Evolutionary conservation across 35 echinoderm and acorn worm species (phyloP), one percentile per base, ranked within the genome.

Genomic region (Heliocidaris erythrogramma): DNA sequence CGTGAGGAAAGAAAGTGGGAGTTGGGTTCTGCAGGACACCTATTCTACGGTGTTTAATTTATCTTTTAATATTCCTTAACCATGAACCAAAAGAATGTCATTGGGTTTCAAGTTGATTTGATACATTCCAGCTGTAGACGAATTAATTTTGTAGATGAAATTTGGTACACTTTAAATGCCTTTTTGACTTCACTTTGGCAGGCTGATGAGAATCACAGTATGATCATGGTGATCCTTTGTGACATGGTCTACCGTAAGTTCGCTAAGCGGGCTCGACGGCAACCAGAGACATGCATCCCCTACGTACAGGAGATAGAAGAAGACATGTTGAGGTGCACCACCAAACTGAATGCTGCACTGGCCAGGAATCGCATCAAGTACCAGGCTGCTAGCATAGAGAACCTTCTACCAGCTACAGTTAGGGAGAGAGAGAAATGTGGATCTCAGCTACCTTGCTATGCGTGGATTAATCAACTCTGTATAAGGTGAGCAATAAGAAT

Each of bases 291-390:
- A 7, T 86, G 91, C 32, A 99, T 99, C 48, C 97, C 97, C 8
- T 97, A 97, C 94, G 92, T 99, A 42, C 97, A 97, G 85, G 98
- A 99, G 86, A 49, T 97, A 17, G 98, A 99, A 56, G 97, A 99
- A 2, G 97, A 97, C 60, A 87, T 99, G 27, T 35, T 96, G 5
- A 78, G 84, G 27, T 86, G 96, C 65, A 97, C 88, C 32, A 97
- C 97, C 27, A 97, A 97, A 88, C 86, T 99, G 48, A 99, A 99
- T 94, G 98, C 98, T 30, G 93, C 98, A 7, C 93, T 99, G 29
- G 98, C 98, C 71, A 94, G 97, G 47, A 99, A 97, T 91, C 93
- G 98, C 21, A 99, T 99, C 90, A 99, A 99, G 59, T 97, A 97
- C 92, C 96, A 97, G 87, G 98, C 97, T 2, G 60, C 94, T 1